phyloP scores from a whole-genome alignment of 2,888 invertebrate species.

The Patella caerulea region DNA sequence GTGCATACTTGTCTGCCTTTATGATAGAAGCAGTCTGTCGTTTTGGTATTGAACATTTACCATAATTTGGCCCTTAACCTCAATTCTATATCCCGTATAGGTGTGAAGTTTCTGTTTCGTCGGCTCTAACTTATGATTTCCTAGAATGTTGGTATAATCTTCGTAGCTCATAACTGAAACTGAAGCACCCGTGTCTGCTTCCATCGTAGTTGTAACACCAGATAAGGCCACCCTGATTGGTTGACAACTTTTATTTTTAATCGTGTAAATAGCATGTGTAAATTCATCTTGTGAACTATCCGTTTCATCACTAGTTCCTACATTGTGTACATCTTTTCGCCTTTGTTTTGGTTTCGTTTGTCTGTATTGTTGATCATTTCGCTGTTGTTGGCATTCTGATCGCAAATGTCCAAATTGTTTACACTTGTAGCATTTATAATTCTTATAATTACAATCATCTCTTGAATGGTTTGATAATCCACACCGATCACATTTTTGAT shows the following conservation, averaged over 20 bases:
- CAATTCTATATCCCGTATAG: neutral
- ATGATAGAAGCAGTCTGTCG: too few species aligned
- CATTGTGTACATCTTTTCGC: neutral
- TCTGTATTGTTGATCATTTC: neutral
- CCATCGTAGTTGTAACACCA: too few species aligned
- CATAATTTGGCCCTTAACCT: neutral
- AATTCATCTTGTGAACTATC: neutral
- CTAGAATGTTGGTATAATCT: neutral
- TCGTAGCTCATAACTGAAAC: neutral
- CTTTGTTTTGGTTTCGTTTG: neutral
- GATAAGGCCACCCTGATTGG: too few species aligned
- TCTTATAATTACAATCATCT: neutral
- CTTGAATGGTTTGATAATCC: neutral
- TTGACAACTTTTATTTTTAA: too few species aligned
- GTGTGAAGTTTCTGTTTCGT: neutral
- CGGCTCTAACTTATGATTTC: neutral
- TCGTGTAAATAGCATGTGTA: too few species aligned
- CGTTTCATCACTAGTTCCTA: neutral
- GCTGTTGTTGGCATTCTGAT: too few species aligned
- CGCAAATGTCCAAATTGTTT: neutral
- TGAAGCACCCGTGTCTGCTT: too few species aligned
- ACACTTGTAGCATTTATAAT: neutral
- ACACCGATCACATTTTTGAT: neutral
- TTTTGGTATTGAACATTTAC: neutral
- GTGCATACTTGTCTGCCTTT: neutral